These are phyloP conservation scores for Excalfactoria chinensis DNA, from an alignment of 2,113 vertebrate genomes.

Conservation along the genomic window DNA sequence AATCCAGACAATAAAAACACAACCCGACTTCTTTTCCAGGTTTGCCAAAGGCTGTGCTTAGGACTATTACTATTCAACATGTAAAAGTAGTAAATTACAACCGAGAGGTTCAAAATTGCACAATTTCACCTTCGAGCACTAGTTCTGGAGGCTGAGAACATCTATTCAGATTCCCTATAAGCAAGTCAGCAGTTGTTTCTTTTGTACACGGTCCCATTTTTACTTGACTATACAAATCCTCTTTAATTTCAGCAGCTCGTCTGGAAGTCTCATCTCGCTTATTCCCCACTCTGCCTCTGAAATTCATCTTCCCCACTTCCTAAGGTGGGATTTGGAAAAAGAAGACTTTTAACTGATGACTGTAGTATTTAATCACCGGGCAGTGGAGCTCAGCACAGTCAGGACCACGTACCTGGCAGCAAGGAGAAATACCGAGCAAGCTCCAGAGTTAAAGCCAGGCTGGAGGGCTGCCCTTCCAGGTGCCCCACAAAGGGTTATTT, in stretches of 20 bases:
- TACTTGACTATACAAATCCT: constrained; percentile 55
- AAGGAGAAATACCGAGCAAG: background rate
- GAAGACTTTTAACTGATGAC: background rate
- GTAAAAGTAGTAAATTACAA: constrained; percentile 32
- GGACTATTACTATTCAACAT: background rate
- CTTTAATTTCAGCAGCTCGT: constrained; percentile 45
- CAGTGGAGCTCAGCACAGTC: background rate
- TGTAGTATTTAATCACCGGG: background rate
- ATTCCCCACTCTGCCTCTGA: background rate
- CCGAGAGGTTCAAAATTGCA: constrained; percentile 37
- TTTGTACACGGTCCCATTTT: constrained; percentile 19
- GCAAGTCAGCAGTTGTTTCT: constrained; percentile 64
- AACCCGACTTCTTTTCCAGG: background rate
- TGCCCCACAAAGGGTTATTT: background rate
- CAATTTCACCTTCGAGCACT: background rate
- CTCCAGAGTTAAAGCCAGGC: background rate
- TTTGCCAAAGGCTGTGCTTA: background rate
- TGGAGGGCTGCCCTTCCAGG: background rate
- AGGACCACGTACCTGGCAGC: background rate
- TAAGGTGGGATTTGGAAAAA: background rate
- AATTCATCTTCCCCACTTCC: constrained; percentile 32
- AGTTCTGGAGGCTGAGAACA: constrained; percentile 45
- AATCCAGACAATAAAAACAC: constrained; percentile 9
- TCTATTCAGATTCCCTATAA: constrained; percentile 15
- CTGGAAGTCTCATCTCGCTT: constrained; percentile 56